Evolutionary conservation across 2,797 vertebrate species (phyloP).

Genomic region (Triplophysa yarkandensis): DNA sequence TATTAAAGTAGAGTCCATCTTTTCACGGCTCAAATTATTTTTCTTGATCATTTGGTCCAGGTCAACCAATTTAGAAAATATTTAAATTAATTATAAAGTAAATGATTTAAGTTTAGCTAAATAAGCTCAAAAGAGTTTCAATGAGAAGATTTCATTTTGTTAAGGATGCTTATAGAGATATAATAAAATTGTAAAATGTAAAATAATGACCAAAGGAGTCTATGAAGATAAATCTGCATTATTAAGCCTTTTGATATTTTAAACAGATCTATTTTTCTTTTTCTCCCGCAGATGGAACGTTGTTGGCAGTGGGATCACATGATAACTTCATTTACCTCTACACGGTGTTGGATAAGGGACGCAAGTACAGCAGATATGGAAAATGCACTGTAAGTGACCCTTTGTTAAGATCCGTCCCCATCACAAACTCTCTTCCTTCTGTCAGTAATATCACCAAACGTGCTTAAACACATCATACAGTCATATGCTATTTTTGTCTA

Average conservation of each 20-base stretch:
- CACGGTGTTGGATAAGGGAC: slow-evolving; percentile 89
- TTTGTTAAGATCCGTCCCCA: background rate
- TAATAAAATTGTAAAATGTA: no score
- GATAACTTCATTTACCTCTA: slow-evolving; percentile 99
- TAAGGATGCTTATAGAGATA: no score
- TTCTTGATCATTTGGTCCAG: no score
- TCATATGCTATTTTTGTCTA: background rate
- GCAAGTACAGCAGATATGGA: slow-evolving; percentile 93
- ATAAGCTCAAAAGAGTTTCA: no score
- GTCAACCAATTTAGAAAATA: no score
- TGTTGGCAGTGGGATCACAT: slow-evolving; percentile 95
- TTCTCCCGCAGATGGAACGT: slow-evolving; percentile 80
- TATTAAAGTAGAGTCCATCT: no score
- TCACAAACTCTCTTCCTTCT: background rate
- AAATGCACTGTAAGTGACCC: slow-evolving; percentile 90
- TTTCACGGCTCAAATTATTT: no score
- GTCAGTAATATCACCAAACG: background rate
- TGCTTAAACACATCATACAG: background rate
- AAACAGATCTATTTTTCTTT: background rate
- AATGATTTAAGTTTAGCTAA: no score
- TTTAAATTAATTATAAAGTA: no score
- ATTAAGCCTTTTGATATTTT: background rate
- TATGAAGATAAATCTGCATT: no score
- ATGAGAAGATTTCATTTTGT: no score
- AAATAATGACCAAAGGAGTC: no score